Base-by-base conservation (phyloP, 2,888 invertebrate genomes). In the Ctena decussata region DNA sequence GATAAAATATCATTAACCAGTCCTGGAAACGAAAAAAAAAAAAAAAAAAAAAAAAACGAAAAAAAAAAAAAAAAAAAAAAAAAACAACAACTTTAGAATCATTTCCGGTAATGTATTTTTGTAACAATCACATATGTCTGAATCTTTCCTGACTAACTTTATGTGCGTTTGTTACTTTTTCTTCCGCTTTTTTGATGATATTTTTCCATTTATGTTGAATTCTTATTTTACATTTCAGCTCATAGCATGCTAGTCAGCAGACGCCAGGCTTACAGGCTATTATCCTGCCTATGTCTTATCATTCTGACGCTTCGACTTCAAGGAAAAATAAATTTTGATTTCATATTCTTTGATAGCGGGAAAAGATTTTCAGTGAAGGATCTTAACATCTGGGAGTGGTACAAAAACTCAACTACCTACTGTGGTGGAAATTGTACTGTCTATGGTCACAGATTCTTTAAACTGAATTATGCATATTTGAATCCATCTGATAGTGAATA, bases 371-470 rank as follows among this genome's bases (percentile, higher is more conserved):
- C 41, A 2, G 72, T 21, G 11, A 72, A 44, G 12, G 44, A 72
- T 11, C 5, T 72, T 0, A 79, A 85, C 35, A 41, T 85, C 0
- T 76, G 24, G 32, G 30, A 69, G 21, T 85, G 85, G 86, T 46
- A 35, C 27, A 11, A 60, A n/a, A 49, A 74, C 12, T 46, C 1
- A 1, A 46, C 27, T 0, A 18, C 35, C 0, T 82, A 74, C 30
- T 87, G 87, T 72, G 77, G 74, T 0, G 86, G 77, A 12, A 86
- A 86, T 76, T 84, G 77, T 39, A 82, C 70, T 37, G 76, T 81
- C 27, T 86, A 84, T 46, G 84, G 65, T 2, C 81, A 86, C 46
- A 84, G 53, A 39, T 86, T 79, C 72, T 76, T 86, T 35, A 72
- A 80, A 39, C 39, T 86, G n/a, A 65, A 73, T 41, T 35, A 49